Evolutionary conservation across 2,113 vertebrate species (phyloP), one percentile per base, ranked within the genome.

Genomic region (Silurus asotus): DNA sequence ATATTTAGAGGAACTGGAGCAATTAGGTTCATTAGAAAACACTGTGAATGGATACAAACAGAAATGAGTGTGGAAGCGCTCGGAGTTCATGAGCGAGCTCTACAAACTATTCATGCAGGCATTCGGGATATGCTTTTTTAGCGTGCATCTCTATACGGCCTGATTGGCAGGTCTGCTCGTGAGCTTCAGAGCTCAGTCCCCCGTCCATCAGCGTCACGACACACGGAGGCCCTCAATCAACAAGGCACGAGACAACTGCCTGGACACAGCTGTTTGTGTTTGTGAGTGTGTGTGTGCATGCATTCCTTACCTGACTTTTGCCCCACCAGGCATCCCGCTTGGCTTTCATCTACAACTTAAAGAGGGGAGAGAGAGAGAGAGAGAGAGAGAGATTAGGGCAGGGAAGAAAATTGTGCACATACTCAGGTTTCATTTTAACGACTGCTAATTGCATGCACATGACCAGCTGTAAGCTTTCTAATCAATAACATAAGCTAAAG

Each of bases 301-400:
- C 88, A 0, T 65, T 93, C 91, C 94, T 96, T 96, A 97, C 96
- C 96, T 37, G 87, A 92, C 92, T 91, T 94, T 89, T 91, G 92
- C 90, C 89, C 93, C 17, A 93, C 91, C 93, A 96, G 84, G 86
- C 93, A 94, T 82, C 91, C 90, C 90, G 95, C 90, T 88, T 96
- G 95, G 92, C 96, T 96, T 95, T 96, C 96, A 95, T 96, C 96
- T 92, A 95, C 94, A 93, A 96, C 94, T 97, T 83, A 28, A 90
- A 83, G 90, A 87, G 81, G 86, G 76, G 62, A 56, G 28, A 81
- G 51, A 82, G 28, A 84, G 53, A 49, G 9, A 74, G 51, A 81
- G 53, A 87, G 53, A 76, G 59, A 87, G 75, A 55, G 45, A 82
- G 55, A 87, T 84, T 81, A 85, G 78, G 51, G 28, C 51, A 67